Base-by-base conservation (phyloP, 2,797 vertebrate genomes). In the Xerus rutilus region DNA sequence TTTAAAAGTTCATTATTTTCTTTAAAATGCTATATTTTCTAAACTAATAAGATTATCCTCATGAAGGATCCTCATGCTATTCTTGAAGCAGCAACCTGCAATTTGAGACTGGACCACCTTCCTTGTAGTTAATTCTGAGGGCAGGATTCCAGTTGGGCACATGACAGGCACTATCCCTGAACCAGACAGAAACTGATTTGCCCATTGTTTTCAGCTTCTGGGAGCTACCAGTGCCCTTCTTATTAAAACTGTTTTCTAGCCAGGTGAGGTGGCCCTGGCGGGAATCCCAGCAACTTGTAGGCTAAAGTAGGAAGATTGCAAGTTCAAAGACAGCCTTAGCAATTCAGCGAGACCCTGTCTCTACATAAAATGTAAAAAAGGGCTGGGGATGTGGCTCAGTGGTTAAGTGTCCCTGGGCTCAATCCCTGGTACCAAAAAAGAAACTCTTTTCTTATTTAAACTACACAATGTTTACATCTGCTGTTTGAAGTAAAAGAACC, bases 161-260 rank as follows among this genome's bases (percentile, higher is more conserved):
- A 1, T 35, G 32, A 65, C 65, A 25, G 67, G 69, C 25, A n/a
- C 67, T 3, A 39, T 5, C 23, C 35, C 54, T 13, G 15, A 23
- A n/a, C 76, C 15, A 30, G 14, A 39, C 21, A 45, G 9, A 72
- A 81, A 84, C 49, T 5, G 0, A 21, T 20, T 74, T 64, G 79
- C 43, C 52, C 49, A 45, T 13, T 86, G n/a, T 86, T 79, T 52
- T 62, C 39, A 65, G 59, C 59, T 72, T 49, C 81, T 17, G 28
- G 18, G 54, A 89, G 45, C 57, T 83, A 62, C 59, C 3, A 9
- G 21, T 12, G 65, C 18, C 62, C 18, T 70, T 69, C 49, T 89
- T n/a, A 67, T 11, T 79, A 92, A 83, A 45, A 83, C 6, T 17
- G 5, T 87, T 94, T 94, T 74, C 81, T 89, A 57, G 20, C 54